Percentiles rank a stretch among this genome's conserved stretches.
These are phyloP conservation scores for Menidia menidia DNA, from an alignment of 2,797 vertebrate genomes.

Conservation along the genomic window DNA sequence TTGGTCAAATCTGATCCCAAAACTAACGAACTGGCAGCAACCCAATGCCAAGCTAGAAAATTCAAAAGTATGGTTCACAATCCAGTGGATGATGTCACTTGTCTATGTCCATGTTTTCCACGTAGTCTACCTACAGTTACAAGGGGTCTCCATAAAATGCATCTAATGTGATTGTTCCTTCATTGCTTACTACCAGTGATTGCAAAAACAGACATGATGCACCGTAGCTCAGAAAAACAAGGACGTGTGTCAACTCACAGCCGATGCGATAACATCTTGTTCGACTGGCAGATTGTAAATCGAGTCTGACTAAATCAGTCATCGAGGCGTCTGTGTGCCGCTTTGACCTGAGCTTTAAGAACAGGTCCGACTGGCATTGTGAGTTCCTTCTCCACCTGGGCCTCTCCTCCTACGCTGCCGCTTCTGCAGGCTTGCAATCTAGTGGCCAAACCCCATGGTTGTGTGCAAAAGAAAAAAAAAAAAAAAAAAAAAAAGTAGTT, in stretches of 20 bases:
- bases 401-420: conserved; percentile 51
- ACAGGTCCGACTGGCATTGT: conserved; percentile 66
- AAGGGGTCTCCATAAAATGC: too few species aligned
- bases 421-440: conserved; percentile 28
- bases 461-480: not conserved
- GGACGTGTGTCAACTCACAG: not conserved
- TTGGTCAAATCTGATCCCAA: too few species aligned
- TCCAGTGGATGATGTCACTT: too few species aligned
- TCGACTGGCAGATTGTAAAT: conserved; percentile 49
- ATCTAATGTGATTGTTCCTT: too few species aligned
- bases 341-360: conserved; percentile 11
- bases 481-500: conserved; percentile 33
- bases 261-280: conserved; percentile 13
- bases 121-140: too few species aligned
- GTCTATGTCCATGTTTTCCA: too few species aligned
- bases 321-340: not conserved
- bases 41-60: too few species aligned
- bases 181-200: conserved; percentile 29
- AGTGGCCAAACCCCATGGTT: conserved; percentile 20
- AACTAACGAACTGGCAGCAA: too few species aligned
- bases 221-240: conserved; percentile 10
- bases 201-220: not conserved
- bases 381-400: conserved; percentile 34
- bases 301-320: conserved; percentile 22
- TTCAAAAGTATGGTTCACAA: too few species aligned